A percentile compares a stretch with the other conserved stretches of the same genome.
Conservation (phyloP, 2,888 invertebrate genomes). For the Campoplex nolae region DNA sequence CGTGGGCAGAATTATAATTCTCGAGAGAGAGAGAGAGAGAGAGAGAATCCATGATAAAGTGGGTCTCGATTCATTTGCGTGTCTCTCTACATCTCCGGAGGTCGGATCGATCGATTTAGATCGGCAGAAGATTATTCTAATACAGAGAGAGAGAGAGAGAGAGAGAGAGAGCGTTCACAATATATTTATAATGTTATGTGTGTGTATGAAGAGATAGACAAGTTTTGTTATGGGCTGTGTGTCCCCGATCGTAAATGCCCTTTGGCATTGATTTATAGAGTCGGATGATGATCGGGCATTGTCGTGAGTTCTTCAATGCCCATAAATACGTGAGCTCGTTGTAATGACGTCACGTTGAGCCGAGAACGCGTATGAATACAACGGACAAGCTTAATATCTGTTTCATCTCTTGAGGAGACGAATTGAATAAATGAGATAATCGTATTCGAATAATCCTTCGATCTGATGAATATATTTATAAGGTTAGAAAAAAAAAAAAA, state of each 20-base stretch:
- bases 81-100: constrained; percentile 74
- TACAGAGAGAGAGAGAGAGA: constrained; percentile 29
- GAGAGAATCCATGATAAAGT: constrained; percentile 74
- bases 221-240: constrained; percentile 48
- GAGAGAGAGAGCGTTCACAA: constrained; percentile 44
- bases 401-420: neutral
- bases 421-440: constrained; percentile 3
- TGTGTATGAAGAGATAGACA: constrained; percentile 1
- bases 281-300: constrained; percentile 40
- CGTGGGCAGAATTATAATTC: constrained; percentile 73
- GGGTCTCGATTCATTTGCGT: constrained; percentile 70
- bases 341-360: constrained; percentile 56
- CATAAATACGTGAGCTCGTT: constrained; percentile 35
- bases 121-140: constrained; percentile 79
- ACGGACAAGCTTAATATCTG: constrained; percentile 13
- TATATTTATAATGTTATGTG: constrained; percentile 36
- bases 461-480: constrained; percentile 11
- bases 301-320: constrained; percentile 49
- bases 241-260: constrained; percentile 43
- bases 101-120: constrained; percentile 82
- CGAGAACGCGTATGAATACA: constrained; percentile 3
- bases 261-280: constrained; percentile 66
- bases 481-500: neutral
- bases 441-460: constrained; percentile 8
- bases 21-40: constrained; percentile 64